phyloP scores from a whole-genome alignment of 2,888 invertebrate species.

The Willowsia nigromaculata region DNA sequence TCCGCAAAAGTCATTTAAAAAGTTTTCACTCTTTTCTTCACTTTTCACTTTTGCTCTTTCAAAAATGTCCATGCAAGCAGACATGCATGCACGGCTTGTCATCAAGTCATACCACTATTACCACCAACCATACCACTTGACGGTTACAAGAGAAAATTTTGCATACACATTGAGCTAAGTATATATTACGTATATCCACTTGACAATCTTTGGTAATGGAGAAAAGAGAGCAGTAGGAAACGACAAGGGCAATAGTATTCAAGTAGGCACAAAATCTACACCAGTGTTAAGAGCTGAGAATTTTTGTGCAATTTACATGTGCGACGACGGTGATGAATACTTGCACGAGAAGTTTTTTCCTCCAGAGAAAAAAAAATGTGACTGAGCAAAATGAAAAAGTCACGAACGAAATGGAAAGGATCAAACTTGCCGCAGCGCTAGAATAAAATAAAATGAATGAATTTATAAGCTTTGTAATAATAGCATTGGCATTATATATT shows the following conservation, averaged over 20 bases:
- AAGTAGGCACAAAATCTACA: background rate
- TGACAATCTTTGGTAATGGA: background rate
- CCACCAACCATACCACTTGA: background rate
- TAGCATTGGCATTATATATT: background rate
- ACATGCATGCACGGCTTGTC: conserved; percentile 5
- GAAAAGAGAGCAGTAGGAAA: conserved; percentile 6
- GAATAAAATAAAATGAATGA: conserved; percentile 48
- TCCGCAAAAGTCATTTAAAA: conserved; percentile 55
- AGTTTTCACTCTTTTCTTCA: conserved; percentile 34
- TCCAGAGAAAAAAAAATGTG: no score
- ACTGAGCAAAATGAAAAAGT: conserved; percentile 44
- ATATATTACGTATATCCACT: no score
- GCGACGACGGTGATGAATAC: conserved; percentile 28
- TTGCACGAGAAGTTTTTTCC: conserved; percentile 4
- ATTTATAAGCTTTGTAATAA: conserved; percentile 27
- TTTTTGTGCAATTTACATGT: conserved; percentile 8
- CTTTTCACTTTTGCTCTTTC: background rate
- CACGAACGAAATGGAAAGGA: conserved; percentile 41
- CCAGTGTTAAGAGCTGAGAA: background rate
- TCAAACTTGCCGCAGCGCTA: background rate
- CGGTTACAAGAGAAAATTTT: conserved; percentile 19
- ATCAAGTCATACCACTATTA: conserved; percentile 5
- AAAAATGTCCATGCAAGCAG: background rate
- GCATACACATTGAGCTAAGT: no score
- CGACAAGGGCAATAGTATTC: background rate